phyloP scores from a whole-genome alignment of 2,797 vertebrate genomes.

The Spinibarbus caldwelli region DNA sequence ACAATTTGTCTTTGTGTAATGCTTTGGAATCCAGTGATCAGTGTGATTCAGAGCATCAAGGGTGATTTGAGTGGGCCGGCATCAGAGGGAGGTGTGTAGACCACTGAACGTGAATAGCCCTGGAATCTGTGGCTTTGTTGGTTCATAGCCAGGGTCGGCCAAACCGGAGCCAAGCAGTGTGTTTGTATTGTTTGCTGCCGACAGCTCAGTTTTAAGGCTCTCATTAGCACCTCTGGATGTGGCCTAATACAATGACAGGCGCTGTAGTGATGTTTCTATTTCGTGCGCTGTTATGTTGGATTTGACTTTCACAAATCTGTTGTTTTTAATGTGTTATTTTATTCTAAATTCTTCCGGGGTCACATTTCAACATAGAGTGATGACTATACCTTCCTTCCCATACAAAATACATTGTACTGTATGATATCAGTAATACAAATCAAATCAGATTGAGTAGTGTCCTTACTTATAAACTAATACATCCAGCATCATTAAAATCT shows the following conservation, averaged over 20 bases:
- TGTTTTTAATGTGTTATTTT: neutral
- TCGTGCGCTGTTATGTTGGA: neutral
- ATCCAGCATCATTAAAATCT: neutral
- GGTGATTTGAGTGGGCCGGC: slow-evolving; percentile 42
- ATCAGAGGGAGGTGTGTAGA: slow-evolving; percentile 48
- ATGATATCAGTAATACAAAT: neutral
- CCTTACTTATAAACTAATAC: neutral
- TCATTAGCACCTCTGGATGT: slow-evolving; percentile 34
- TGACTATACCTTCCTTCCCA: neutral
- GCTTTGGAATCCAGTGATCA: slow-evolving; percentile 21
- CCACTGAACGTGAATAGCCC: slow-evolving; percentile 42
- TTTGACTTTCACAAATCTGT: neutral
- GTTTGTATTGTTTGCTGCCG: slow-evolving; percentile 50
- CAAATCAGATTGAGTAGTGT: neutral
- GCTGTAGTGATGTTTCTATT: slow-evolving; percentile 29
- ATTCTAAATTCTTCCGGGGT: neutral
- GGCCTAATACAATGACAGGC: slow-evolving; percentile 6
- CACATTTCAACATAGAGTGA: neutral
- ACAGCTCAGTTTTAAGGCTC: slow-evolving; percentile 39
- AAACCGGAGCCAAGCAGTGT: slow-evolving; percentile 49
- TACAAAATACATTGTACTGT: neutral
- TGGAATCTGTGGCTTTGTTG: slow-evolving; percentile 58
- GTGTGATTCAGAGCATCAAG: slow-evolving; percentile 23
- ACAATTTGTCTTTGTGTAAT: slow-evolving; percentile 32
- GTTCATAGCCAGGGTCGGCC: slow-evolving; percentile 47